Percentiles rank a stretch among this genome's conserved stretches.
phyloP scores from a whole-genome alignment of 2,113 vertebrate species.

The Accipiter cooperii region DNA sequence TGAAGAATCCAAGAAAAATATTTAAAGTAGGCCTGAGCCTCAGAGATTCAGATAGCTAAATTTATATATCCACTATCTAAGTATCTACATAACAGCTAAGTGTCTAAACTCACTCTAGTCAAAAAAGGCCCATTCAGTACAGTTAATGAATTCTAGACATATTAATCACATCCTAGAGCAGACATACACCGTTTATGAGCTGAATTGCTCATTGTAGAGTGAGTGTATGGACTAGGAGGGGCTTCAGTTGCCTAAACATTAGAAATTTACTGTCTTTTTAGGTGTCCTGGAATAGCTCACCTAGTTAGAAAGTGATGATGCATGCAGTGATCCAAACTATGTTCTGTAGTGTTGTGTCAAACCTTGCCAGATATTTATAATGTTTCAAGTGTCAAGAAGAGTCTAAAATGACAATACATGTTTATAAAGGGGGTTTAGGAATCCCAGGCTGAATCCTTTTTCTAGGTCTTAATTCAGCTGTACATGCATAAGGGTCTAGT shows the following conservation, averaged over 20 bases:
- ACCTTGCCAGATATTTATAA: not conserved
- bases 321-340: not conserved
- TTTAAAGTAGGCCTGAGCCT: not conserved
- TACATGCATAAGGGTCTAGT: not conserved
- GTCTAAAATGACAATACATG: not conserved
- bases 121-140: not conserved
- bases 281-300: not conserved
- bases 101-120: not conserved
- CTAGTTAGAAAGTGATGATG: not conserved
- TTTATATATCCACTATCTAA: not conserved
- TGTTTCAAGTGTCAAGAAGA: not conserved
- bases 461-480: not conserved
- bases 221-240: not conserved
- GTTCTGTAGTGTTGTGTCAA: not conserved
- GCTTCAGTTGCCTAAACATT: not conserved
- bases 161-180: not conserved
- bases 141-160: not conserved
- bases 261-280: not conserved
- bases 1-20: not conserved
- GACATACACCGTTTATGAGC: not conserved
- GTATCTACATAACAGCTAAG: not conserved
- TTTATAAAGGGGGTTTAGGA: not conserved
- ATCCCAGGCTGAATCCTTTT: not conserved
- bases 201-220: not conserved
- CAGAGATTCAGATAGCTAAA: not conserved